Evolutionary conservation across 2,888 invertebrate species (phyloP).

Genomic region (Himalopsyche japonica): DNA sequence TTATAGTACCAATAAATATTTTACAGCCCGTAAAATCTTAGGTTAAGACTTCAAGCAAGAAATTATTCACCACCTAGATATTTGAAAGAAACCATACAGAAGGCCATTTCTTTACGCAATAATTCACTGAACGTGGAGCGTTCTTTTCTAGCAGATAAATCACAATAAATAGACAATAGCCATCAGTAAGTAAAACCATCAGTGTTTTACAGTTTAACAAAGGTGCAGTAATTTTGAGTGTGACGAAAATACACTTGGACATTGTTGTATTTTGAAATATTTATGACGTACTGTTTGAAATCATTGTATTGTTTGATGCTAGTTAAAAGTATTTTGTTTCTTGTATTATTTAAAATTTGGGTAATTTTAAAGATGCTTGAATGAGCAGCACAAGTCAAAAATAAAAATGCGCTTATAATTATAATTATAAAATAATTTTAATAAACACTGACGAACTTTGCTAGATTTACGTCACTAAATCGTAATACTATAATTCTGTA

Average conservation of each 20-base stretch:
- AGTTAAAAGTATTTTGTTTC: neutral
- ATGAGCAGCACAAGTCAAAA: neutral
- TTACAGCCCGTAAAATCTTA: neutral
- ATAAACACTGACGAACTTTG: too few relatives aligned
- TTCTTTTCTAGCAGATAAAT: slow-evolving; percentile 17
- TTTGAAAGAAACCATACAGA: neutral
- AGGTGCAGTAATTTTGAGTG: slow-evolving; percentile 20
- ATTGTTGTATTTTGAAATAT: slow-evolving; percentile 25
- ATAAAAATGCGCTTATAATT: too few relatives aligned
- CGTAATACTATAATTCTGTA: too few relatives aligned
- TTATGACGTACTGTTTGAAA: slow-evolving; percentile 31
- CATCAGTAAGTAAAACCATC: slow-evolving; percentile 30
- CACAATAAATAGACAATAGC: slow-evolving; percentile 28
- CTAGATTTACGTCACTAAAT: too few relatives aligned
- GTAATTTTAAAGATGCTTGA: neutral
- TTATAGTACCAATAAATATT: neutral
- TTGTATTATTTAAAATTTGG: neutral
- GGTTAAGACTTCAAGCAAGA: neutral
- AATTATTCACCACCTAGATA: neutral
- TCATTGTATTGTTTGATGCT: slow-evolving; percentile 15
- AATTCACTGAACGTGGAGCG: neutral
- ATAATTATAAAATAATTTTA: too few relatives aligned
- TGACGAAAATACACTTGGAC: slow-evolving; percentile 11
- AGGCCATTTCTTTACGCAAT: neutral
- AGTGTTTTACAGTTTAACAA: slow-evolving; percentile 31